Evolutionary conservation across 1,140 invertebrate species (phyloP).

Genomic region (Oppia nitens): DNA sequence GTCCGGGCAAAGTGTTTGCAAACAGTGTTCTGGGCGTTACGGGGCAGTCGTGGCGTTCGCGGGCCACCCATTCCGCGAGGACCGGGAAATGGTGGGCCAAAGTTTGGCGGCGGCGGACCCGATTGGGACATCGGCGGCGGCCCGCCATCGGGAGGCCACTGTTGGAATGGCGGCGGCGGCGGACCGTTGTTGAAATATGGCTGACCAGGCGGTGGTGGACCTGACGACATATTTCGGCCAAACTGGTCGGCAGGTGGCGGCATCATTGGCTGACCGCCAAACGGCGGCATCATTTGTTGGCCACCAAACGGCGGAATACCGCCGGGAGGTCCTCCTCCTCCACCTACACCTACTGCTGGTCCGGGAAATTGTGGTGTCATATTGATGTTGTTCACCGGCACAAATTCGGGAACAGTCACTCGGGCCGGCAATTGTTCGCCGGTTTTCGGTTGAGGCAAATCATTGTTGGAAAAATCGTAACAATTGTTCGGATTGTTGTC

Average conservation of each 20-base stretch:
- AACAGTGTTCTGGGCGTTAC: background rate
- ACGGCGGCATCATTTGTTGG: background rate
- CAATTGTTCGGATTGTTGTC: conserved; percentile 3
- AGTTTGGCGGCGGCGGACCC: background rate
- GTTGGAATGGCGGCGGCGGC: background rate
- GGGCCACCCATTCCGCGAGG: background rate
- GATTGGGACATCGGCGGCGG: background rate
- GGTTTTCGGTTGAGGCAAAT: background rate
- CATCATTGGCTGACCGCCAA: background rate
- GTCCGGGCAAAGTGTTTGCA: background rate
- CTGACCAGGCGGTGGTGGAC: background rate
- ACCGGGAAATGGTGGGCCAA: background rate
- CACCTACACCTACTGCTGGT: background rate
- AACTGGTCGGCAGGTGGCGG: too few species aligned
- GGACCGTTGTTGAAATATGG: background rate
- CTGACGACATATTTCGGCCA: too few species aligned
- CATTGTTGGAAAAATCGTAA: background rate
- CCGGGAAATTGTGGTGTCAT: background rate
- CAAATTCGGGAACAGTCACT: background rate
- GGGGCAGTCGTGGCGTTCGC: background rate
- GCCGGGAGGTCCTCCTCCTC: background rate
- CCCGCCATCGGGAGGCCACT: background rate
- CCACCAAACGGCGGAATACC: background rate
- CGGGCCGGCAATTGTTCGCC: background rate
- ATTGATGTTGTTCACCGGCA: background rate